phyloP scores from a whole-genome alignment of 2,797 vertebrate species.

The Gymnopithys bicolor region DNA sequence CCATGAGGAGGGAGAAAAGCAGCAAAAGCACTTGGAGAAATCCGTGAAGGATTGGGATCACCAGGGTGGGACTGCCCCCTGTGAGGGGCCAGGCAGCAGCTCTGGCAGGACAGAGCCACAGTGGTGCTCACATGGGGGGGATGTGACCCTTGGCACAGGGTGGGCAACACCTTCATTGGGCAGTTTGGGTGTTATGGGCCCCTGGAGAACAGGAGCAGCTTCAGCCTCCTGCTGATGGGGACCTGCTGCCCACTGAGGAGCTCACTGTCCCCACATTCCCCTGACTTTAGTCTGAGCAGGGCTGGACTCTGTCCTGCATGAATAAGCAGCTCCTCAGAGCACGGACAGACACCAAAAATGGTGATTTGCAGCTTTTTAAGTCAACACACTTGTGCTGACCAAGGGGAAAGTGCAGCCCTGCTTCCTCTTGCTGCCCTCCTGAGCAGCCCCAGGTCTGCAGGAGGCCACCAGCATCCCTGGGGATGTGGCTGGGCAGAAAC shows the following conservation, averaged over 20 bases:
- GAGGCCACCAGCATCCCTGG: not conserved
- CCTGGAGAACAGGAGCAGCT: not conserved
- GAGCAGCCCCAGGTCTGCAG: rapidly evolving
- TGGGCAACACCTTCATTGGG: rapidly evolving
- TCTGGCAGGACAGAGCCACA: not conserved
- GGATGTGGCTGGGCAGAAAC: not conserved
- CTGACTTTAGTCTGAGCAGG: not conserved
- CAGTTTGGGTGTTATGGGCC: rapidly evolving
- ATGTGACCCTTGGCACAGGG: not conserved
- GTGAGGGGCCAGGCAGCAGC: not conserved
- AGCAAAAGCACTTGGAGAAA: not conserved
- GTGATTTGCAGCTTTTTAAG: not conserved
- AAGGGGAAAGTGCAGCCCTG: rapidly evolving
- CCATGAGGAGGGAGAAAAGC: rapidly evolving
- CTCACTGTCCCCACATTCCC: rapidly evolving
- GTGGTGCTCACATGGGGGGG: rapidly evolving
- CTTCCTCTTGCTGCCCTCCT: not conserved
- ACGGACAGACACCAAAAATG: rapidly evolving
- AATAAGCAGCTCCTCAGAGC: not conserved
- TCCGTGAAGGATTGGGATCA: rapidly evolving
- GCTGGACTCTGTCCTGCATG: not conserved
- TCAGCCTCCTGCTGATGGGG: not conserved
- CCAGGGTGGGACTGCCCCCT: not conserved
- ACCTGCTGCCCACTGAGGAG: not conserved
- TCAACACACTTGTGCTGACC: rapidly evolving